These are phyloP conservation scores for Apostichopus japonicus DNA, from an alignment of 35 echinoderm and acorn worm species.

Conservation along the genomic window DNA sequence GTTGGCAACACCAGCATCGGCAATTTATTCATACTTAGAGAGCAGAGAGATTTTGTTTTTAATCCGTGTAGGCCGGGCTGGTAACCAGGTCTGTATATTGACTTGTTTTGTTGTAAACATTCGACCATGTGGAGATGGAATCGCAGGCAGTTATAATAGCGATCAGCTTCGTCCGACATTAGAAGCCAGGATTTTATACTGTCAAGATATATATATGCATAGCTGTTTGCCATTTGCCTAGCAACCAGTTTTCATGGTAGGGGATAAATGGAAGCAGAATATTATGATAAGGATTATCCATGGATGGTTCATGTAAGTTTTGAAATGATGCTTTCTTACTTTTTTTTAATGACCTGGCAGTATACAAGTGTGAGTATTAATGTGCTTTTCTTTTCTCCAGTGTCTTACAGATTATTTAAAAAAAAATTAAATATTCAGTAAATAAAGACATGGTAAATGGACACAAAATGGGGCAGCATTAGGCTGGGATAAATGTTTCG, in stretches of 20 bases:
- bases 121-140: conserved; percentile 5
- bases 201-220: not conserved
- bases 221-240: not conserved
- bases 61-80: not conserved
- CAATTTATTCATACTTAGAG: conserved; percentile 51
- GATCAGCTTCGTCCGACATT: not conserved
- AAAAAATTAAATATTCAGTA: no score
- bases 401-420: no score
- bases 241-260: not conserved
- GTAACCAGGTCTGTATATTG: conserved; percentile 33
- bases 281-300: not conserved
- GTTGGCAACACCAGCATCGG: not conserved
- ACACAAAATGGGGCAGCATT: no score
- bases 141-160: not conserved
- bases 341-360: not conserved
- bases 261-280: not conserved
- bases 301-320: not conserved
- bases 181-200: not conserved
- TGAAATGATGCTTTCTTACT: not conserved
- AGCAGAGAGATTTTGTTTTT: conserved; percentile 15
- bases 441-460: no score
- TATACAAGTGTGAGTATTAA: no score
- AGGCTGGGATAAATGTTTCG: no score
- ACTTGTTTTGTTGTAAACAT: conserved; percentile 49
- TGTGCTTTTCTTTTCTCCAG: no score